These are phyloP conservation scores for Trematocara marginatum DNA, from an alignment of 2,113 vertebrate species.

Conservation along the genomic window DNA sequence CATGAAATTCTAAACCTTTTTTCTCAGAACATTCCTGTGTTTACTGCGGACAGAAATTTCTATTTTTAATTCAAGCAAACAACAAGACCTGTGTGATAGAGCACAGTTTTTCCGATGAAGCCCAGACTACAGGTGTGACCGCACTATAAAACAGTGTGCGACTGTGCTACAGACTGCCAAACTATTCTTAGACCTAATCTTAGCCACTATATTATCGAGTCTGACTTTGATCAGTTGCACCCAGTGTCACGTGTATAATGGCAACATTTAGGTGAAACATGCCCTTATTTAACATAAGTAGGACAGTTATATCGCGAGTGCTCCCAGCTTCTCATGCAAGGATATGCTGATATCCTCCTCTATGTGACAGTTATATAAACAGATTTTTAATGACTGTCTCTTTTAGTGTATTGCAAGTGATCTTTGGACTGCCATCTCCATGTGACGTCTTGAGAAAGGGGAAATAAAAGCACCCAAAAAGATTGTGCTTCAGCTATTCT, in stretches of 20 bases:
- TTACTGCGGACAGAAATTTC: neutral
- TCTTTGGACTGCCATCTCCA: constrained; percentile 28
- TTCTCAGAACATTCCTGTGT: neutral
- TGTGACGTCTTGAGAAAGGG: neutral
- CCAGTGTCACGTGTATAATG: neutral
- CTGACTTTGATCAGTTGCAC: neutral
- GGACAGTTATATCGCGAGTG: neutral
- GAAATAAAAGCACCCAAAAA: neutral
- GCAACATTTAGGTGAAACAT: neutral
- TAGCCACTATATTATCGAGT: neutral
- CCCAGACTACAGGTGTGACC: neutral
- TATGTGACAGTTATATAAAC: constrained; percentile 5
- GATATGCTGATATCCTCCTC: neutral
- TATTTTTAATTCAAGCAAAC: neutral
- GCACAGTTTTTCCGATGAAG: neutral
- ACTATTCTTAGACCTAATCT: neutral
- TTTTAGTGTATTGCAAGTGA: neutral
- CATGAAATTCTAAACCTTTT: neutral
- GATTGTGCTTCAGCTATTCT: neutral
- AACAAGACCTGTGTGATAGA: neutral
- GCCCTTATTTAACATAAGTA: neutral
- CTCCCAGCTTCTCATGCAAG: neutral
- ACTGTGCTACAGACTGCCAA: neutral
- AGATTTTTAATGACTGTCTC: neutral
- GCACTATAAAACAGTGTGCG: neutral